Conservation (phyloP, 2,113 vertebrate genomes). For the Podarcis muralis region DNA sequence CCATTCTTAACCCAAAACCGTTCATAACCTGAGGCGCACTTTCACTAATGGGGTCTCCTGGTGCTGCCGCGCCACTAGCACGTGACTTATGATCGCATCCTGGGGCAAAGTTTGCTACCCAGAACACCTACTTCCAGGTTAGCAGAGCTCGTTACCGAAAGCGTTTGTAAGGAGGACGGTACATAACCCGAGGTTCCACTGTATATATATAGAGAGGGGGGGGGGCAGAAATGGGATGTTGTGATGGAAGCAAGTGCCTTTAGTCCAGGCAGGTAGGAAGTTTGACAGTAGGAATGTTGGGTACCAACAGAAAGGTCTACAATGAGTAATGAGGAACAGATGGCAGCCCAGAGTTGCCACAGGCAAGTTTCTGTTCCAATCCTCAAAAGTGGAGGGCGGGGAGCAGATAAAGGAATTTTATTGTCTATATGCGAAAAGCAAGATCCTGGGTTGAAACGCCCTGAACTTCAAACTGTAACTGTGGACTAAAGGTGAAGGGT, state of each 20-base stretch:
- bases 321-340: not conserved
- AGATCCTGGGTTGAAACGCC: no score
- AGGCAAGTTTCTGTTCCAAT: not conserved
- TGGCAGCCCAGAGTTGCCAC: not conserved
- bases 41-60: no score
- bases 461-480: not conserved
- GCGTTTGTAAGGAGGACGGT: no score
- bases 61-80: accelerated
- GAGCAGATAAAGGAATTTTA: not conserved
- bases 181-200: no score
- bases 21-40: no score
- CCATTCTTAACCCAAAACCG: no score
- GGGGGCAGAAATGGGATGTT: not conserved
- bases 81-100: no score
- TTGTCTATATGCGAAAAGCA: not conserved
- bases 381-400: not conserved
- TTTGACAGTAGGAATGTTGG: not conserved
- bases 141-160: no score
- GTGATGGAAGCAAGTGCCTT: not conserved
- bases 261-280: not conserved
- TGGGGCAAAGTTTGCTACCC: no score
- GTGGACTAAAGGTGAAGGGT: no score
- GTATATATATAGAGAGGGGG: no score
- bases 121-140: no score
- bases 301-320: not conserved